Conservation (phyloP, 2,113 vertebrate genomes). For the Loxodonta africana region DNA sequence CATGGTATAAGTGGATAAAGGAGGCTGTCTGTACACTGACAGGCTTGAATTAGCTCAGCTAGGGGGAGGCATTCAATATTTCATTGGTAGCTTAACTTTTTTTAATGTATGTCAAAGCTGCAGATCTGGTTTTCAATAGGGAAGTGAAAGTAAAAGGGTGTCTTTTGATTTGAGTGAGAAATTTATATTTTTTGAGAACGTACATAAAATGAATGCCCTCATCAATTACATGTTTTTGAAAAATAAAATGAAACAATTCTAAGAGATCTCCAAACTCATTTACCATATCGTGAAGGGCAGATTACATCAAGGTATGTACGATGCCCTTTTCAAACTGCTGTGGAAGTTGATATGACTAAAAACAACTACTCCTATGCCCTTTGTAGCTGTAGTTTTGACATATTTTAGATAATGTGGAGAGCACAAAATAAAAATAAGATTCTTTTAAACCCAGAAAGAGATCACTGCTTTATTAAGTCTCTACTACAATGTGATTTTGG, state of each 20-base stretch:
- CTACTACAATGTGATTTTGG: not conserved
- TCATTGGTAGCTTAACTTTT: not conserved
- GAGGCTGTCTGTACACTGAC: not conserved
- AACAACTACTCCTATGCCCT: constrained; percentile 44
- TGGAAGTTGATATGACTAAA: constrained; percentile 59
- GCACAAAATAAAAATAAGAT: not conserved
- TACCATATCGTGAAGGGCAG: constrained; percentile 27
- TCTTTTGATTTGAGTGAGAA: constrained; percentile 68
- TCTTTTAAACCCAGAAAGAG: not conserved
- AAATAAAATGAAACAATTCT: constrained; percentile 66
- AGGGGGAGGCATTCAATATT: constrained; percentile 58
- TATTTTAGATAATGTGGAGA: constrained; percentile 56
- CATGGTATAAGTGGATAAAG: not conserved
- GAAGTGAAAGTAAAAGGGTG: not conserved
- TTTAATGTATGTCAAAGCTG: not conserved
- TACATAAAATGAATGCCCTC: constrained; percentile 68
- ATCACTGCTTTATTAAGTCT: not conserved
- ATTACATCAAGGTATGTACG: constrained; percentile 42
- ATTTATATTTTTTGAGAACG: constrained; percentile 74
- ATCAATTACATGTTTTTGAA: constrained; percentile 56
- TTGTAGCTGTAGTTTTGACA: constrained; percentile 32
- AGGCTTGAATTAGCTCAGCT: constrained; percentile 62
- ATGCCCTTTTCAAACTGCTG: constrained; percentile 63
- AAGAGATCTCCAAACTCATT: constrained; percentile 61
- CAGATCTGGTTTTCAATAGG: not conserved